These are phyloP conservation scores for Procavia capensis DNA, from an alignment of 2,113 vertebrate species.

Conservation along the genomic window DNA sequence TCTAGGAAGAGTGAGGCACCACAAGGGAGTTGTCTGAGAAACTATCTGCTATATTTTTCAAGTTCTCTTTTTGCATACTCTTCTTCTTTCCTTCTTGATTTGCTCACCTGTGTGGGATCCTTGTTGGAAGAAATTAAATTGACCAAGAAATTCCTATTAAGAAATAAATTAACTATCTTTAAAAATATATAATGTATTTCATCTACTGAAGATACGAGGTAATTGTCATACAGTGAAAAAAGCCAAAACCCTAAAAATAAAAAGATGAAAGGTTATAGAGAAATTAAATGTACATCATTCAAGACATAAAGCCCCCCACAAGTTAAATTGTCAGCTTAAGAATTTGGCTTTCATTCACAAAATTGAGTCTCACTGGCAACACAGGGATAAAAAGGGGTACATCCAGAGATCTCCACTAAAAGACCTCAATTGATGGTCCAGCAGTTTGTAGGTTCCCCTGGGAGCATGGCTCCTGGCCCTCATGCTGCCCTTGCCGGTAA, in stretches of 20 bases:
- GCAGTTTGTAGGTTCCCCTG: no score
- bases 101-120: not conserved
- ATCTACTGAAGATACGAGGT: not conserved
- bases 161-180: constrained; percentile 9
- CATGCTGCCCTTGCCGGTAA: no score
- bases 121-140: not conserved
- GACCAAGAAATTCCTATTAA: not conserved
- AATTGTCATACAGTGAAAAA: not conserved
- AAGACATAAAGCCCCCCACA: not conserved
- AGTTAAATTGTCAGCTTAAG: not conserved
- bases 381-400: no score
- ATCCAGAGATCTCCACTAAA: no score
- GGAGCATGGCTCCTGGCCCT: no score
- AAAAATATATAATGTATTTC: not conserved
- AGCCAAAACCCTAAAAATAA: not conserved
- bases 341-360: constrained; percentile 34
- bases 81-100: not conserved
- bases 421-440: no score
- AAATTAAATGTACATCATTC: not conserved
- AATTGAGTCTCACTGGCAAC: no score
- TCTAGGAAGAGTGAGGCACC: not conserved
- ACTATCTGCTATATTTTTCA: not conserved
- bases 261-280: not conserved
- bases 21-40: not conserved
- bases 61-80: not conserved